Evolutionary conservation across 2,113 vertebrate species (phyloP).

Genomic region (Pyxicephalus adspersus): DNA sequence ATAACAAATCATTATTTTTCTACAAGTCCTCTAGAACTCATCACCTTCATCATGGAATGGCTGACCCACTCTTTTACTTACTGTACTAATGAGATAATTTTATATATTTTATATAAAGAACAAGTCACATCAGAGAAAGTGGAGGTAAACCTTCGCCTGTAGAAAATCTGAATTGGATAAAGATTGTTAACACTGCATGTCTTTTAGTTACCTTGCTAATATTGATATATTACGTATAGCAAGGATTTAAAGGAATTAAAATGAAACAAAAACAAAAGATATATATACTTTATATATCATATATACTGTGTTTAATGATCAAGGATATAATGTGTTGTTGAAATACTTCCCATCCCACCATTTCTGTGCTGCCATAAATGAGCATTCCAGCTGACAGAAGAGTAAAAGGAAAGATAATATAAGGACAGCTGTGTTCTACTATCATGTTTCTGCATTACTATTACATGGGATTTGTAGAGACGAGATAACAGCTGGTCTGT

Average conservation of each 20-base stretch:
- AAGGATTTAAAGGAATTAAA: neutral
- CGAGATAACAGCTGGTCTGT: conserved; percentile 21
- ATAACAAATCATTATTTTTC: conserved; percentile 51
- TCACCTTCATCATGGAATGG: conserved; percentile 38
- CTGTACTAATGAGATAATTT: conserved; percentile 45
- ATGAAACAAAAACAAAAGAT: no score
- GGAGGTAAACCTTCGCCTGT: neutral
- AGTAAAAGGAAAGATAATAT: neutral
- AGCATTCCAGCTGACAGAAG: neutral
- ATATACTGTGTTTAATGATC: neutral
- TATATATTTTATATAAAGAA: conserved; percentile 35
- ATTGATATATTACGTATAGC: no score
- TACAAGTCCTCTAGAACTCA: conserved; percentile 19
- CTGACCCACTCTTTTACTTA: conserved; percentile 53
- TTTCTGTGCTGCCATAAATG: neutral
- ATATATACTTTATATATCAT: no score
- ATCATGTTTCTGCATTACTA: neutral
- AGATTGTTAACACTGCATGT: neutral
- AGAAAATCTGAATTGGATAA: neutral
- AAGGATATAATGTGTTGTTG: neutral
- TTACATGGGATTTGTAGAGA: conserved; percentile 9
- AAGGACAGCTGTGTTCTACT: neutral
- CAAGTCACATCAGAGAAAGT: conserved; percentile 4
- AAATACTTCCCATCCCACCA: neutral
- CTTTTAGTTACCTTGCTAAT: neutral